Evolutionary conservation across 2,113 vertebrate genomes (phyloP).

Genomic region (Setophaga petechia): DNA sequence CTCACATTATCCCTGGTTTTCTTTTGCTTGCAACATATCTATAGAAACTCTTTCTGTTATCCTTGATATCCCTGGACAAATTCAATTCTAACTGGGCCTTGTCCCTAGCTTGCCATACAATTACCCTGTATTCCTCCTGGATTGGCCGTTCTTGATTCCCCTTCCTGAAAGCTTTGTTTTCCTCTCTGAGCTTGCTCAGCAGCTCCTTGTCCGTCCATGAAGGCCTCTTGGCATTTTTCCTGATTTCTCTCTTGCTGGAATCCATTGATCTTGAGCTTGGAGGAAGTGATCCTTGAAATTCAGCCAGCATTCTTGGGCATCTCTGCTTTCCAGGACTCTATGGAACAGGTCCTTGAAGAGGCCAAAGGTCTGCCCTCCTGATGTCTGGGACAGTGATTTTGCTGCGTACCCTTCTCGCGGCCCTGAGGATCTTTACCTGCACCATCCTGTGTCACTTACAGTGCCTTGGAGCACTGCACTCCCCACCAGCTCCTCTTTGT

Average conservation of each 20-base stretch:
- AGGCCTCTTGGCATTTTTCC: neutral
- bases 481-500: neutral
- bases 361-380: neutral
- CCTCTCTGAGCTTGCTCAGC: neutral
- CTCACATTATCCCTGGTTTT: neutral
- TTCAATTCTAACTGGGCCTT: neutral
- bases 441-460: fast-evolving
- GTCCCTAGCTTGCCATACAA: neutral
- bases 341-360: neutral
- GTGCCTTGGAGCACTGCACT: neutral
- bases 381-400: neutral
- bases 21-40: neutral
- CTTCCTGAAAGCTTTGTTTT: neutral
- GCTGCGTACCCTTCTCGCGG: fast-evolving
- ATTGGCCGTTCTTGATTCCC: fast-evolving
- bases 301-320: neutral
- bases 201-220: neutral
- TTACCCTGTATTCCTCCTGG: neutral
- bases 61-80: neutral
- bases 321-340: neutral
- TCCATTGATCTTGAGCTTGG: neutral
- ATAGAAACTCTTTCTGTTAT: neutral
- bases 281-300: neutral
- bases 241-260: neutral
- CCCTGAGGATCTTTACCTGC: neutral